Evolutionary conservation across 2,797 vertebrate species (phyloP).

Genomic region (Neosilurus mollespiculum): DNA sequence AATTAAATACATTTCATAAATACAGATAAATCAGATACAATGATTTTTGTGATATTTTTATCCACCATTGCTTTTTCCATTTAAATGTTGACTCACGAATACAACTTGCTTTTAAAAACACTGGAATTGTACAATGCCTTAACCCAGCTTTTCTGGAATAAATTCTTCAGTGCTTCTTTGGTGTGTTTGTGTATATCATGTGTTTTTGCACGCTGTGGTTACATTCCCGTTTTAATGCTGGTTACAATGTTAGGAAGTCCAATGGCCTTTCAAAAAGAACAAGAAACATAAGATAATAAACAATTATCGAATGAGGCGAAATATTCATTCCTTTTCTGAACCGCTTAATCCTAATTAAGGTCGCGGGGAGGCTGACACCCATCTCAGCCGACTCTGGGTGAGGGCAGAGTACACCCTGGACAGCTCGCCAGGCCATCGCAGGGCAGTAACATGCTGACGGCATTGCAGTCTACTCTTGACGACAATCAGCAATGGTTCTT

Average conservation of each 20-base stretch:
- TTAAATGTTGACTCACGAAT: not conserved
- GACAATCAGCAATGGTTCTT: too few species aligned
- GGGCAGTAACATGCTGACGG: too few species aligned
- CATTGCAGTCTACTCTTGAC: too few species aligned
- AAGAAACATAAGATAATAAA: not conserved
- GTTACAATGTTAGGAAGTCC: not conserved
- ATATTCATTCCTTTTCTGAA: too few species aligned
- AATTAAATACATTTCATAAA: too few species aligned
- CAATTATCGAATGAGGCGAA: too few species aligned
- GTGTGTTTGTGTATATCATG: not conserved
- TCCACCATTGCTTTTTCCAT: not conserved
- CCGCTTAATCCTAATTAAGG: too few species aligned
- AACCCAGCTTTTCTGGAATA: slow-evolving; percentile 7
- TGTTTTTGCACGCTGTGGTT: not conserved
- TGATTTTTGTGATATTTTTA: not conserved
- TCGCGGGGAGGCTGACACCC: too few species aligned
- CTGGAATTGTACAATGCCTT: not conserved
- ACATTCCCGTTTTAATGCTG: not conserved
- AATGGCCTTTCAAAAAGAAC: not conserved
- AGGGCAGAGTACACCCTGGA: too few species aligned
- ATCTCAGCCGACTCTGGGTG: too few species aligned
- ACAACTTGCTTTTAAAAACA: not conserved
- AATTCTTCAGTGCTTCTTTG: not conserved
- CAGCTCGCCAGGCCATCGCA: too few species aligned
- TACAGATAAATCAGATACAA: not conserved